Conservation (phyloP, 1,140 invertebrate genomes). For the Colletes latitarsis region DNA sequence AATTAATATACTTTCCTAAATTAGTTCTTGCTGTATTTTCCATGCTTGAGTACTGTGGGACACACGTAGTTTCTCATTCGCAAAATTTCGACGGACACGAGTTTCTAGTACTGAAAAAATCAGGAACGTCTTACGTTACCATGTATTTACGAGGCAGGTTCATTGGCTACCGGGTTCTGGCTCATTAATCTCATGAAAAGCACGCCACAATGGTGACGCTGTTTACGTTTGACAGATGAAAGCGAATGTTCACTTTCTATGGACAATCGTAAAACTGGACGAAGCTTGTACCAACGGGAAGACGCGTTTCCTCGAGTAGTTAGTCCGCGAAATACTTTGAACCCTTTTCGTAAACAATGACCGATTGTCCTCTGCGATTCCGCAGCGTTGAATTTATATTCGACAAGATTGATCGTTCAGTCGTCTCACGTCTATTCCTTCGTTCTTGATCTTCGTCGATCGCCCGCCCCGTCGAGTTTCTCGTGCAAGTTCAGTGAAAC, state of each 20-base stretch:
- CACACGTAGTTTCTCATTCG: too few relatives aligned
- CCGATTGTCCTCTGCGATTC: background rate
- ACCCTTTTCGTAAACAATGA: background rate
- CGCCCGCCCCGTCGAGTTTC: conserved; percentile 40
- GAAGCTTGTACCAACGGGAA: background rate
- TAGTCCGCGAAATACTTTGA: background rate
- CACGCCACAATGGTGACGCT: conserved; percentile 2
- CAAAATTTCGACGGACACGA: too few relatives aligned
- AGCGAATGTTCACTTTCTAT: conserved; percentile 58
- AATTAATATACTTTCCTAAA: too few relatives aligned
- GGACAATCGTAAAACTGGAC: conserved; percentile 54
- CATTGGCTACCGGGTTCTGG: conserved; percentile 8
- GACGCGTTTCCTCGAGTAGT: background rate
- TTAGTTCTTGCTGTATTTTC: too few relatives aligned
- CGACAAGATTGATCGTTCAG: background rate
- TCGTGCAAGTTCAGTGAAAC: conserved; percentile 53
- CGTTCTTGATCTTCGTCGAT: conserved; percentile 1
- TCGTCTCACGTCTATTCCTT: background rate
- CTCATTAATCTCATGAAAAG: conserved; percentile 43
- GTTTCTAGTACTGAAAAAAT: background rate
- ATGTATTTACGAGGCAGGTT: background rate
- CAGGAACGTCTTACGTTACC: background rate
- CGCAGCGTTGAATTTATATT: background rate
- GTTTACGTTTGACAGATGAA: conserved; percentile 43
- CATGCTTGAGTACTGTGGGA: too few relatives aligned